Conservation (phyloP, 2,888 invertebrate species). For the Dorcus hopei region DNA sequence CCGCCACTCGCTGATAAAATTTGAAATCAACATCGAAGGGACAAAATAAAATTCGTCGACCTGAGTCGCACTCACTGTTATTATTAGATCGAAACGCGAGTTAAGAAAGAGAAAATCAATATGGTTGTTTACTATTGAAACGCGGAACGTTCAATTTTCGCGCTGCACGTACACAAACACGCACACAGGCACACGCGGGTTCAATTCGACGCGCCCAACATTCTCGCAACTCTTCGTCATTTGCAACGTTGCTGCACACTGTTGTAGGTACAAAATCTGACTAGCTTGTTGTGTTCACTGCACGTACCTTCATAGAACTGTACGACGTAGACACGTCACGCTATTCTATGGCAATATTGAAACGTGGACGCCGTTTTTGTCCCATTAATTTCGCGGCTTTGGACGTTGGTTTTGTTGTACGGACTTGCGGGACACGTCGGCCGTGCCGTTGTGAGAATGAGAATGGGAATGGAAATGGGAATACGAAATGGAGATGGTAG, state of each 20-base stretch:
- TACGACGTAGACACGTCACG: too few relatives aligned
- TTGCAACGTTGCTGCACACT: background rate
- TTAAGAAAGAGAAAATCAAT: conserved; percentile 32
- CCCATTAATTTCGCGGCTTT: too few relatives aligned
- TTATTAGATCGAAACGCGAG: conserved; percentile 24
- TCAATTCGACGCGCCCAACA: conserved; percentile 19
- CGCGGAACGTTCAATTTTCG: conserved; percentile 24
- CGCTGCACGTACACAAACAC: conserved; percentile 16
- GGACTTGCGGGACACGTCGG: conserved; percentile 27
- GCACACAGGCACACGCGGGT: conserved; percentile 13
- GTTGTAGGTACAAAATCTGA: too few relatives aligned
- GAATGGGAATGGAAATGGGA: too few relatives aligned
- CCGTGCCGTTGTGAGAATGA: conserved; percentile 19
- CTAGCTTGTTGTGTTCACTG: too few relatives aligned
- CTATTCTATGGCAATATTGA: too few relatives aligned
- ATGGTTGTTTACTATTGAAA: conserved; percentile 30
- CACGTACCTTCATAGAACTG: too few relatives aligned
- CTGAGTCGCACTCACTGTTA: background rate
- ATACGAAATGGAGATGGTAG: conserved; percentile 7
- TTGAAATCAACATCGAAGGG: conserved; percentile 32
- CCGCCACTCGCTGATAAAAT: conserved; percentile 37
- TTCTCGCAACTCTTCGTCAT: conserved; percentile 5
- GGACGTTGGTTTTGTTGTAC: conserved; percentile 1
- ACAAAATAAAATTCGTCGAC: conserved; percentile 1
- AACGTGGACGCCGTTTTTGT: too few relatives aligned